A percentile compares a stretch with the other conserved stretches of the same genome.
Evolutionary conservation across 2,888 invertebrate genomes (phyloP).

Genomic region (Lasiommata megera): DNA sequence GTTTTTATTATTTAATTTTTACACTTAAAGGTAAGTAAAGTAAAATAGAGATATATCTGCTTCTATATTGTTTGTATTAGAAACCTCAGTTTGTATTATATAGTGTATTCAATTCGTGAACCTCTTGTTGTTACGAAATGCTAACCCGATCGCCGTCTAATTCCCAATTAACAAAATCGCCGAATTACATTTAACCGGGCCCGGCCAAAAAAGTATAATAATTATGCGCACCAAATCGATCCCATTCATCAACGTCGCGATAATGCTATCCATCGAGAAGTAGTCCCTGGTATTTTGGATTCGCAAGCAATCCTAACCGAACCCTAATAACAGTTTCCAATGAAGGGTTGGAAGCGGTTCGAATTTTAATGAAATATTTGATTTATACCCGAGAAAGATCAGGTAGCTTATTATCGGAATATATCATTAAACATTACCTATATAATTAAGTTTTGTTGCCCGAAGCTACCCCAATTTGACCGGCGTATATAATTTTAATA

Average conservation of each 20-base stretch:
- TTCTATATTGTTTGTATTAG: too few species aligned
- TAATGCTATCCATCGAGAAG: slow-evolving; percentile 60
- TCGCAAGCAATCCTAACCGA: slow-evolving; percentile 60
- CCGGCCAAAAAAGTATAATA: slow-evolving; percentile 30
- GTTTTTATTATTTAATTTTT: too few species aligned
- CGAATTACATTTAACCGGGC: slow-evolving; percentile 19
- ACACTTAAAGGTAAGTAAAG: too few species aligned
- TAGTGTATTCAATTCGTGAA: not conserved
- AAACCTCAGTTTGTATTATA: too few species aligned
- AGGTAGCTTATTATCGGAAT: slow-evolving; percentile 81
- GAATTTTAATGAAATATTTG: slow-evolving; percentile 81
- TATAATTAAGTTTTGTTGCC: slow-evolving; percentile 78
- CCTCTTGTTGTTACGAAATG: not conserved
- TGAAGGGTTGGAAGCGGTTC: slow-evolving; percentile 72
- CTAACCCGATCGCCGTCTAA: slow-evolving; percentile 11
- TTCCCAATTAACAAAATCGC: slow-evolving; percentile 23
- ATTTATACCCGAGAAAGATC: slow-evolving; percentile 74
- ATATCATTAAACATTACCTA: slow-evolving; percentile 80
- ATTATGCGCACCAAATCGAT: slow-evolving; percentile 43
- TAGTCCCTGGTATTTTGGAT: slow-evolving; percentile 51
- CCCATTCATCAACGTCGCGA: slow-evolving; percentile 54
- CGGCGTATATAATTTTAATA: slow-evolving; percentile 78
- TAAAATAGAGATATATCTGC: too few species aligned
- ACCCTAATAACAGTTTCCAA: slow-evolving; percentile 64
- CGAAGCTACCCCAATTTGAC: slow-evolving; percentile 75